A percentile compares a stretch with the other conserved stretches of the same genome.
Conservation (phyloP, 2,888 invertebrate species). For the Xylocampa areola region DNA sequence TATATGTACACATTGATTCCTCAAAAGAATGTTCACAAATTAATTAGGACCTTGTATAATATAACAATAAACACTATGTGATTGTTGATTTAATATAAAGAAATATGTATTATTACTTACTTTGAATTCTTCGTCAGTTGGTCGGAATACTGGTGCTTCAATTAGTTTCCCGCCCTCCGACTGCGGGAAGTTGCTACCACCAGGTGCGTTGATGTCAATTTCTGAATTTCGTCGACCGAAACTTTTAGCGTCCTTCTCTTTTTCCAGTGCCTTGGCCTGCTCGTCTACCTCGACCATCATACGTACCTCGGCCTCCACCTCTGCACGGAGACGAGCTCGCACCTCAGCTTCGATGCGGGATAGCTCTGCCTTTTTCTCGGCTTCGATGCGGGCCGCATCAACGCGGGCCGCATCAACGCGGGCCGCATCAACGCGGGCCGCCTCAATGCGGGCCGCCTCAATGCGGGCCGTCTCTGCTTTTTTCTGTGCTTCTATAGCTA, state of each 20-base stretch:
- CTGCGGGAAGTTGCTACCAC: conserved; percentile 5
- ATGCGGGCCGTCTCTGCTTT: not conserved
- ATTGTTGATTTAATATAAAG: not conserved
- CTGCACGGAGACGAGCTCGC: not conserved
- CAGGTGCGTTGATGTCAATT: not conserved
- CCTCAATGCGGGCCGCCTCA: not conserved
- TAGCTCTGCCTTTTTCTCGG: not conserved
- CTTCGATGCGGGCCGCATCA: not conserved
- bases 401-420: not conserved
- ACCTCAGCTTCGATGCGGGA: no score
- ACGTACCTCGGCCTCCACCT: conserved; percentile 1
- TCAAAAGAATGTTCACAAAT: no score
- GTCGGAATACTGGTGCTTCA: conserved; percentile 94
- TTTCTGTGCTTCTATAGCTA: not conserved
- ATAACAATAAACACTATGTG: no score
- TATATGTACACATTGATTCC: no score
- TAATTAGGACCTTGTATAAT: no score
- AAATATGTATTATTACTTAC: conserved; percentile 57
- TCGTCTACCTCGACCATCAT: conserved; percentile 17
- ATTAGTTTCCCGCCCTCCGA: conserved; percentile 75
- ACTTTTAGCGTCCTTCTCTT: conserved; percentile 27
- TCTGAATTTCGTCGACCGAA: not conserved
- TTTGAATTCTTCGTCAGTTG: conserved; percentile 94
- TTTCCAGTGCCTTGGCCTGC: conserved; percentile 13
- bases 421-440: not conserved